A percentile compares a stretch with the other conserved stretches of the same genome.
Evolutionary conservation across 2,888 invertebrate species (phyloP).

Genomic region (Cryptophagus acutangulus): DNA sequence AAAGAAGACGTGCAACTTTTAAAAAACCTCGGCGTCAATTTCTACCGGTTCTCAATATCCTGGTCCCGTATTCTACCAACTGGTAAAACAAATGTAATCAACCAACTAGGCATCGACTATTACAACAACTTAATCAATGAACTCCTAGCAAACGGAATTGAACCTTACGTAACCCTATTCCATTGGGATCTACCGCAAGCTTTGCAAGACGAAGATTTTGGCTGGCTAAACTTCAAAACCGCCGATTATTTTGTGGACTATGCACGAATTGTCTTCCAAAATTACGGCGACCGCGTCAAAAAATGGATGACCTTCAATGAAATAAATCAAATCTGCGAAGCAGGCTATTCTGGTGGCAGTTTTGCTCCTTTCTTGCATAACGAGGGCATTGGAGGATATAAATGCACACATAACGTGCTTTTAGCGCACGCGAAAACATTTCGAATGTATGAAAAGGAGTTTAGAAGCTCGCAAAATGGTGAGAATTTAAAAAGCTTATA

Average conservation of each 20-base stretch:
- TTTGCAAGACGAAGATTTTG: constrained; percentile 47
- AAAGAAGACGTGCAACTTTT: constrained; percentile 57
- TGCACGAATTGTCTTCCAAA: constrained; percentile 8
- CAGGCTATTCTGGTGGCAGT: constrained; percentile 9
- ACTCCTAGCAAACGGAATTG: constrained; percentile 55
- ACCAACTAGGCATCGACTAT: constrained; percentile 64
- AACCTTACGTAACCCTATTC: constrained; percentile 46
- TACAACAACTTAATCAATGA: constrained; percentile 70
- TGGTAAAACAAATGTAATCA: constrained; percentile 60
- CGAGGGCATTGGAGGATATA: constrained; percentile 8
- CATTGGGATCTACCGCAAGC: constrained; percentile 40
- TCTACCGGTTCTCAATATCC: constrained; percentile 46
- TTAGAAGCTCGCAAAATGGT: constrained; percentile 1
- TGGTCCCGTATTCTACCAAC: constrained; percentile 49
- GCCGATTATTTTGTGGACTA: constrained; percentile 8
- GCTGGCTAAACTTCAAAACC: constrained; percentile 47
- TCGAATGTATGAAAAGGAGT: constrained; percentile 5
- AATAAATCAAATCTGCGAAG: constrained; percentile 28
- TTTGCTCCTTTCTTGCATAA: constrained; percentile 6
- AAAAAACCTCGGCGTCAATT: constrained; percentile 51
- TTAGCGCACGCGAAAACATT: constrained; percentile 10
- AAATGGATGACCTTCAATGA: constrained; percentile 52
- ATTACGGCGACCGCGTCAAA: constrained; percentile 29
- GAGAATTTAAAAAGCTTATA: too few species aligned
- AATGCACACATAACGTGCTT: constrained; percentile 9